Base-by-base conservation (phyloP, 2,113 vertebrate species). In the Elephas maximus region DNA sequence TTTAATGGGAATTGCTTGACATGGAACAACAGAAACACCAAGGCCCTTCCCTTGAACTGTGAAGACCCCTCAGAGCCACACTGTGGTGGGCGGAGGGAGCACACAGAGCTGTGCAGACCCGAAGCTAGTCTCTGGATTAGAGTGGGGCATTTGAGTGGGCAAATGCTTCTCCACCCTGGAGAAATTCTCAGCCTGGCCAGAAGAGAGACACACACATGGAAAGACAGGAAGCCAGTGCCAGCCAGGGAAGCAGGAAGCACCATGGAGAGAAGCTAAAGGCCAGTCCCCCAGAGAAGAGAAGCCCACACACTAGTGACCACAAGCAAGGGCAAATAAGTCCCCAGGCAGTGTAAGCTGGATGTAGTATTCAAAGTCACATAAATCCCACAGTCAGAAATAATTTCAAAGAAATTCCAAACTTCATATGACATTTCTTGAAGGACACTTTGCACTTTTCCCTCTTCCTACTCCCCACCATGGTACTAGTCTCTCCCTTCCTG, bases 21-120 rank as follows among this genome's bases (percentile, higher is more conserved):
- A 1, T 2, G 33, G 44, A 44, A 80, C 26, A 44, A 7, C 0
- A 0, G 67, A 30, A 8, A 44, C 18, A 23, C 30, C 6, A 0
- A 48, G 30, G 73, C 48, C 88, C 93, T 45, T 23, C 45, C 57
- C 69, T 6, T 28, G 8, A 8, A 18, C 76, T 44, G 15, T 10
- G 21, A 65, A 28, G 77, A 44, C 14, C 9, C 17, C 60, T 79
- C 21, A 26, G 1, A 5, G 18, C 14, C 81, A 65, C 30, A 21
- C 37, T 37, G 37, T 37, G 37, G 37, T 37, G 45, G 21, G 26
- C 8, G 24, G 9, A 7, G 21, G 53, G 60, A 57, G 53, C 53
- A 53, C 7, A 53, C 20, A 6, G 28, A 23, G 10, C 11, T 53
- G 85, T 45, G 15, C 26, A 0, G 20, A 24, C 33, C 14, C 26